Evolutionary conservation across 2,113 vertebrate species (phyloP), one percentile per base, ranked within the genome.

Genomic region (Hymenochirus boettgeri): DNA sequence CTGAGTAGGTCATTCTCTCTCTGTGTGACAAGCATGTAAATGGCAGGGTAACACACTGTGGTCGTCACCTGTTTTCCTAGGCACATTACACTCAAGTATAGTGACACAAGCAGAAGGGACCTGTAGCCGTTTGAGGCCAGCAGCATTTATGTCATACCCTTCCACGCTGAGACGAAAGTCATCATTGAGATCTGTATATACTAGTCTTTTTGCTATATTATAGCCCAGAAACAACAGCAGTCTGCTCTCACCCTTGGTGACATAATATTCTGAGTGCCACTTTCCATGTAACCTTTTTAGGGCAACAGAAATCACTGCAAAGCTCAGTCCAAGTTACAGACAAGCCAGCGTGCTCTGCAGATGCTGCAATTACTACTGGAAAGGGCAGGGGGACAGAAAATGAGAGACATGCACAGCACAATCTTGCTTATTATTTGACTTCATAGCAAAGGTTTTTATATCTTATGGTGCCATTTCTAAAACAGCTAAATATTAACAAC

Each of bases 161-260:
- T n/a, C n/a, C n/a, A n/a, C n/a, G n/a, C n/a, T n/a, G n/a, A n/a
- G n/a, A n/a, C n/a, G n/a, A n/a, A n/a, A n/a, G n/a, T n/a, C n/a
- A n/a, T n/a, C n/a, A n/a, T n/a, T n/a, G n/a, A n/a, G n/a, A n/a
- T n/a, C n/a, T n/a, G n/a, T n/a, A n/a, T n/a, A n/a, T n/a, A n/a
- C n/a, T n/a, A n/a, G n/a, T n/a, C n/a, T n/a, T n/a, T n/a, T n/a
- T n/a, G n/a, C n/a, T n/a, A n/a, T n/a, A n/a, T n/a, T n/a, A n/a
- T 31, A 35, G n/a, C 55, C 39, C 48, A 45, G 33, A 4, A 35
- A 35, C 33, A 26, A 3, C 18, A 22, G 46, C 46, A 23, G 24
- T 27, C 47, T 31, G 24, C 47, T 52, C 47, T 60, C 57, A 69
- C 56, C 65, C 60, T 57, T 60, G 57, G 60, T 60, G 57, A 69